Evolutionary conservation across 1,140 invertebrate genomes (phyloP), one percentile per base, ranked within the genome.

Genomic region (Eciton burchellii): DNA sequence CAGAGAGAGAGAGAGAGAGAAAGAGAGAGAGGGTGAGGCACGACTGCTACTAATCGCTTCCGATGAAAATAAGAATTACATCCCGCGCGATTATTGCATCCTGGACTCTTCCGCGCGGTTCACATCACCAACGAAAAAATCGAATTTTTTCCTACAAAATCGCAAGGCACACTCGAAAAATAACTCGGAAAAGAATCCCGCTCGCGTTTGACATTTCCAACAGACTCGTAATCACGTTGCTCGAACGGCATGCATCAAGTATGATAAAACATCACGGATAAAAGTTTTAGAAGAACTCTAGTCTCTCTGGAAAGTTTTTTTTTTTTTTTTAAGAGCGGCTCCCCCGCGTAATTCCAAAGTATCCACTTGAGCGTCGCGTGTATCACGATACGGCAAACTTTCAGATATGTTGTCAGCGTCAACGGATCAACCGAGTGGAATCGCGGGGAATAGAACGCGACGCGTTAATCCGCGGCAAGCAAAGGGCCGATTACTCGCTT

Each of bases 1-100:
- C 2, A 35, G 35, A 3, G 76, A 41, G 45, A 65, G 21, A 57
- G 41, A 52, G 35, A 19, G 52, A 3, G n/a, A 35, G 35, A 3
- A 71, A 41, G 45, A 65, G 21, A 57, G 41, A 52, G 35, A 19
- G 52, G n/a, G n/a, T n/a, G n/a, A n/a, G n/a, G n/a, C n/a, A 3
- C 74, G 85, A 84, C 87, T 77, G 84, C 68, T 43, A 60, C 26
- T 54, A 57, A 21, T 56, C 60, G 63, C 66, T 60, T 49, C 59
- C 66, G 63, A 83, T 68, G 63, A 76, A 87, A 84, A 84, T 74
- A 73, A 87, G 81, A 81, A 87, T 87, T 85, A 87, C 73, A 85
- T 85, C 66, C 54, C 57, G 24, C 49, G 26, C 79, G 66, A 72
- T 86, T 83, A 85, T 86, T 77, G 71, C 56, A 66, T 21, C 3